Conservation (phyloP, 2,113 vertebrate species). For the Abramis brama region DNA sequence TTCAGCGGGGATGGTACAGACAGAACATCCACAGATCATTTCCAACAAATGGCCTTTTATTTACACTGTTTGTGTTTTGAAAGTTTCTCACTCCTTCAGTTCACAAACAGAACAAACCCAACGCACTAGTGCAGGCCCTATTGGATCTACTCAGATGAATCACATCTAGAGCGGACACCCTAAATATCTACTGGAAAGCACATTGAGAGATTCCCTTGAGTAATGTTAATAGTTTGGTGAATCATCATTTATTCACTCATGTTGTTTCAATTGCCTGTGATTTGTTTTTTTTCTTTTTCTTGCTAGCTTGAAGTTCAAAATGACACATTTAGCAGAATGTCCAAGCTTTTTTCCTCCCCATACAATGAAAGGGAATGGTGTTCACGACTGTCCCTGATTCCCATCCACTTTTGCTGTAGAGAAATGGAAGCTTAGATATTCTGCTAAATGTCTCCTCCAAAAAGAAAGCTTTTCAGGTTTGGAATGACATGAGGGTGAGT, state of each 20-base stretch:
- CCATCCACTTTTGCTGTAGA: too few relatives aligned
- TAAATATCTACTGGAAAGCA: too few relatives aligned
- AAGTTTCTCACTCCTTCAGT: not conserved
- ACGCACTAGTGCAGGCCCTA: not conserved
- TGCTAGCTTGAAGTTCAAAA: too few relatives aligned
- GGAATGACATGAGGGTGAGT: not conserved
- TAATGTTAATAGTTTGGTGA: not conserved
- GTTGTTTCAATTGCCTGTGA: not conserved
- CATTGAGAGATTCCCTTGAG: not conserved
- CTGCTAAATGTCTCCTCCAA: not conserved
- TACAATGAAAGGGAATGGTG: not conserved
- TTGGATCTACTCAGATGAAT: too few relatives aligned
- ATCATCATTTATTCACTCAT: not conserved
- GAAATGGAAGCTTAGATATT: not conserved
- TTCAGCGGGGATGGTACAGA: slow-evolving; percentile 12
- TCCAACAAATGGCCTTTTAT: slow-evolving; percentile 19
- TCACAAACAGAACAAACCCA: slow-evolving; percentile 14
- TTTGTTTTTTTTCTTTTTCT: too few relatives aligned
- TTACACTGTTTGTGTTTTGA: not conserved
- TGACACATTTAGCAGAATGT: not conserved
- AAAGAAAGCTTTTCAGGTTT: not conserved
- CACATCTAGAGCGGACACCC: too few relatives aligned
- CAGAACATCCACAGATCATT: slow-evolving; percentile 25
- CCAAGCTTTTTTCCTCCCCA: not conserved
- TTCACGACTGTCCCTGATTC: too few relatives aligned